Evolutionary conservation across 2,113 vertebrate species (phyloP), one percentile per base, ranked within the genome.

Genomic region (Mormyrus iriodes): DNA sequence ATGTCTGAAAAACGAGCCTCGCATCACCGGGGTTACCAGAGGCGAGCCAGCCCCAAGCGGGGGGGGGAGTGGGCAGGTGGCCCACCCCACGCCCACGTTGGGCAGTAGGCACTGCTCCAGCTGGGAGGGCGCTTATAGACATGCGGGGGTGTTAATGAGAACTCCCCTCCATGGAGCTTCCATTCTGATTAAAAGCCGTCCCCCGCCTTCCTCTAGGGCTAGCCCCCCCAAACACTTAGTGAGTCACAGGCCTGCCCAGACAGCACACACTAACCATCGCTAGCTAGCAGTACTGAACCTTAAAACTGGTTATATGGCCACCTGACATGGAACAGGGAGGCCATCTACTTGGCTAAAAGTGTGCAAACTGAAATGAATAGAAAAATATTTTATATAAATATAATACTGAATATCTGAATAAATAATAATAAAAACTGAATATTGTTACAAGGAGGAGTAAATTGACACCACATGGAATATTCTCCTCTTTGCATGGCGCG

Each of bases 81-180:
- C 5, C 5, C 35, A 31, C 35, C 27, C 42, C 4, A 27, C 19
- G 9, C 24, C 55, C 88, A 46, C n/a, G 3, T 42, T 19, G 76
- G 27, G 6, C 88, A 61, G 79, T 44, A 61, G 55, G 86, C 52
- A 91, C 89, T 90, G 89, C 88, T 90, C 93, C 94, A 94, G 91
- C 93, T 93, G 92, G 92, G 87, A 84, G 0, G 89, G 55, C 86
- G 89, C 27, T 89, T 92, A 90, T 91, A 49, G 44, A 46, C 39
- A 89, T 85, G 82, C n/a, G 3, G 42, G 51, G 86, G 89, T 90
- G 91, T 55, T 90, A 92, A 91, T 91, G 88, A 91, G 88, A 82
- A 88, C 76, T 65, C 83, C 73, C 87, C 88, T 88, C 88, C 90
- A 89, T 88, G 88, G 88, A 39, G 79, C 83, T 88, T 90, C 87